A percentile compares a stretch with the other conserved stretches of the same genome.
phyloP scores from a whole-genome alignment of 2,888 invertebrate species.

The Hypolimnas misippus region DNA sequence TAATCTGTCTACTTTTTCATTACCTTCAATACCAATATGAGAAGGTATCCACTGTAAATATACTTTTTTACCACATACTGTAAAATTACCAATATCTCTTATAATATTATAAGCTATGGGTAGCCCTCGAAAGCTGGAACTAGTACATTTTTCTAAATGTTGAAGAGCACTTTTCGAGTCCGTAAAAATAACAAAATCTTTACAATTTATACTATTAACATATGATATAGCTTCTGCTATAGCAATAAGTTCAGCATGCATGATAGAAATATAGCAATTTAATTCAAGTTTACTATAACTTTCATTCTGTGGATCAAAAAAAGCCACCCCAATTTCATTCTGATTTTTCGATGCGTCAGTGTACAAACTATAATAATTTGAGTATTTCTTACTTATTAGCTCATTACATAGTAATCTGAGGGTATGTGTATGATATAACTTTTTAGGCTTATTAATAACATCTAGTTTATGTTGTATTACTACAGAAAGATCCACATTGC shows the following conservation, averaged over 20 bases:
- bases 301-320: not conserved
- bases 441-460: slow-evolving; percentile 12
- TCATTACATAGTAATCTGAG: not conserved
- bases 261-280: slow-evolving; percentile 20
- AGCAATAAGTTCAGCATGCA: slow-evolving; percentile 28
- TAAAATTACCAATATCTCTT: slow-evolving; percentile 7
- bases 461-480: slow-evolving; percentile 2
- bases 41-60: slow-evolving; percentile 27
- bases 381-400: not conserved
- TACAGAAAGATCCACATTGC: slow-evolving; percentile 4
- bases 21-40: slow-evolving; percentile 25
- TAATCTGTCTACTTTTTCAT: slow-evolving; percentile 18
- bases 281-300: slow-evolving; percentile 5
- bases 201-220: slow-evolving; percentile 2
- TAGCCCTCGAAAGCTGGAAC: slow-evolving; percentile 23
- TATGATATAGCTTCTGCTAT: slow-evolving; percentile 23
- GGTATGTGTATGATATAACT: not conserved
- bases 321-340: not conserved
- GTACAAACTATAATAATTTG: not conserved
- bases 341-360: not conserved
- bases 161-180: slow-evolving; percentile 23
- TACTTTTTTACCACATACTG: not conserved
- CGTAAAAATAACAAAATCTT: slow-evolving; percentile 19
- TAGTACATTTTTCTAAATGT: slow-evolving; percentile 33
- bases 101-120: slow-evolving; percentile 34